Evolutionary conservation across 2,797 vertebrate species (phyloP), one percentile per base, ranked within the genome.

Genomic region (Florisuga fusca): DNA sequence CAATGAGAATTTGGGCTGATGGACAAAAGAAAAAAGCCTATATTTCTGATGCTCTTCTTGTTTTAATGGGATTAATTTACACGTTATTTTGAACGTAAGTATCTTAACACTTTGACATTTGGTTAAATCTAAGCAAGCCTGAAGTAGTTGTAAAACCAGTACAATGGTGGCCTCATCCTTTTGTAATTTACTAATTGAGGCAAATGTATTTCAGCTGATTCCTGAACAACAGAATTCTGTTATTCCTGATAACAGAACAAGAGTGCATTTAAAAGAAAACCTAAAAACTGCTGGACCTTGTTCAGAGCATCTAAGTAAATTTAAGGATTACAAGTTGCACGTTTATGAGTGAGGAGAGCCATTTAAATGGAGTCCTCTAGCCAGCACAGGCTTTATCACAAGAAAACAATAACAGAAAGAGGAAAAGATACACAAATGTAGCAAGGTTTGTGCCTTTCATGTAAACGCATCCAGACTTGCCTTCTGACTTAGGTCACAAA

Each of bases 151-250:
- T 69, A 82, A 90, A 54, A 87, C 61, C 74, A 81, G 67, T 68
- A 80, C 62, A 20, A 31, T 73, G 89, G 79, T 97, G 95, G 89
- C 93, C 92, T 96, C 51, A 4, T 94, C 50, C 51, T 79, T 88
- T 72, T 94, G 88, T 36, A 36, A 75, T 84, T 90, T 90, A 89
- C 63, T 83, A 66, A 69, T 25, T 92, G 12, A 59, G 33, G 29
- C 48, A 59, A 51, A 84, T 92, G 23, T 43, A 8, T 53, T 94
- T 90, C 72, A 64, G 15, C 33, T 43, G 46, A n/a, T 95, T 96
- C 80, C 89, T 76, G n/a, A n/a, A n/a, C n/a, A n/a, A n/a, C n/a
- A n/a, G n/a, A n/a, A n/a, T n/a, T n/a, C n/a, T n/a, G n/a, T n/a
- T n/a, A n/a, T n/a, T n/a, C n/a, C n/a, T n/a, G n/a, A n/a, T 4